Evolutionary conservation across 1,140 invertebrate species (phyloP).

Genomic region (Bombus pascuorum): DNA sequence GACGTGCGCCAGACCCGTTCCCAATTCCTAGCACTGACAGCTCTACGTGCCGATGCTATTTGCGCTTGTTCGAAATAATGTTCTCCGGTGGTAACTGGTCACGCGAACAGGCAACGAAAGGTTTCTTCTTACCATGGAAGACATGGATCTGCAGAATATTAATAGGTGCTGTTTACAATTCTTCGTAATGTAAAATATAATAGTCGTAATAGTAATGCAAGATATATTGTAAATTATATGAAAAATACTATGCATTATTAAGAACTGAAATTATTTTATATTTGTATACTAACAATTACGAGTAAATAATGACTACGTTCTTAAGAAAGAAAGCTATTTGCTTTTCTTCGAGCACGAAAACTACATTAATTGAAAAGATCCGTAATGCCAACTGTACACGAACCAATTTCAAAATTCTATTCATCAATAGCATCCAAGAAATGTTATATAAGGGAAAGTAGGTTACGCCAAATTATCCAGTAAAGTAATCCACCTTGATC

Average conservation of each 20-base stretch:
- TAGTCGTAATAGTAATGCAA: too few relatives aligned
- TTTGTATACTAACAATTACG: not conserved
- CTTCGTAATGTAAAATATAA: not conserved
- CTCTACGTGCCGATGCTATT: conserved; percentile 16
- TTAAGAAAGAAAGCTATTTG: not conserved
- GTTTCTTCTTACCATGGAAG: conserved; percentile 29
- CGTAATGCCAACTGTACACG: not conserved
- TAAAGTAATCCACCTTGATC: conserved; percentile 15
- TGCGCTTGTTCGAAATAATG: conserved; percentile 9
- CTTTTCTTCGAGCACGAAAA: not conserved
- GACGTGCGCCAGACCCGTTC: not conserved
- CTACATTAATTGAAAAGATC: not conserved
- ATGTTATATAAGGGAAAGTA: conserved; percentile 25
- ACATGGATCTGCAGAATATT: not conserved
- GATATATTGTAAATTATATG: too few relatives aligned
- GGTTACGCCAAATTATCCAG: conserved; percentile 13
- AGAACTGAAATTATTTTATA: too few relatives aligned
- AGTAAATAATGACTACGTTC: not conserved
- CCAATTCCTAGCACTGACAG: conserved; percentile 15
- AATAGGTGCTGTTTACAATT: not conserved
- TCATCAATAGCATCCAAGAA: not conserved
- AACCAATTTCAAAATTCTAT: conserved; percentile 25
- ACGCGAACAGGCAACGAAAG: conserved; percentile 13
- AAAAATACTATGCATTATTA: too few relatives aligned
- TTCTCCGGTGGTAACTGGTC: not conserved